Conservation (phyloP, 2,113 vertebrate genomes). For the Mobula hypostoma region DNA sequence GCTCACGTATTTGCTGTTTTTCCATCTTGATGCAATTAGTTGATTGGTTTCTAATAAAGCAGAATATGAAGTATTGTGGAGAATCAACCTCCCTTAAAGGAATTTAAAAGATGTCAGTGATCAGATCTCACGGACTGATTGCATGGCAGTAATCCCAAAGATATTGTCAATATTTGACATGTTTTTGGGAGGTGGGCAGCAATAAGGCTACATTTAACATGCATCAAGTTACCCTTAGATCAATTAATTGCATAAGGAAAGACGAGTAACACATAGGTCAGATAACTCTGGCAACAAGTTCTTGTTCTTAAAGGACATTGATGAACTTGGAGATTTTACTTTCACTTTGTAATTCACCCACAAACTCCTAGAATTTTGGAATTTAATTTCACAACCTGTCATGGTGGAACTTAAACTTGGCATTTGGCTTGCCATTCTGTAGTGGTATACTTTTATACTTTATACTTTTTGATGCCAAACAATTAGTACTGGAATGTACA, state of each 20-base stretch:
- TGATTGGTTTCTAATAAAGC: neutral
- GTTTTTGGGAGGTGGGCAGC: neutral
- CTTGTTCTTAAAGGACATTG: neutral
- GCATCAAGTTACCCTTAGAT: neutral
- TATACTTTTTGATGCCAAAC: too few relatives aligned
- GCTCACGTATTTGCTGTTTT: neutral
- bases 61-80: neutral
- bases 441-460: too few relatives aligned
- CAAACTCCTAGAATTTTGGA: neutral
- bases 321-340: neutral
- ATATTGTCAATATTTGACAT: neutral
- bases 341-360: neutral
- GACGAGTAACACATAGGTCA: neutral
- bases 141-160: neutral
- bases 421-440: neutral
- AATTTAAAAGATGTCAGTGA: neutral
- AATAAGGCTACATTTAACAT: neutral
- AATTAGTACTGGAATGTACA: too few relatives aligned
- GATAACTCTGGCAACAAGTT: neutral
- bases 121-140: neutral
- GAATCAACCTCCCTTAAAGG: neutral
- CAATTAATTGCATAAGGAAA: neutral
- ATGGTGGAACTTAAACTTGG: neutral
- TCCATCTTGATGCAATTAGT: neutral
- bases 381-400: neutral